Conservation (phyloP, 2,113 vertebrate genomes). For the Chaetodon auriga region DNA sequence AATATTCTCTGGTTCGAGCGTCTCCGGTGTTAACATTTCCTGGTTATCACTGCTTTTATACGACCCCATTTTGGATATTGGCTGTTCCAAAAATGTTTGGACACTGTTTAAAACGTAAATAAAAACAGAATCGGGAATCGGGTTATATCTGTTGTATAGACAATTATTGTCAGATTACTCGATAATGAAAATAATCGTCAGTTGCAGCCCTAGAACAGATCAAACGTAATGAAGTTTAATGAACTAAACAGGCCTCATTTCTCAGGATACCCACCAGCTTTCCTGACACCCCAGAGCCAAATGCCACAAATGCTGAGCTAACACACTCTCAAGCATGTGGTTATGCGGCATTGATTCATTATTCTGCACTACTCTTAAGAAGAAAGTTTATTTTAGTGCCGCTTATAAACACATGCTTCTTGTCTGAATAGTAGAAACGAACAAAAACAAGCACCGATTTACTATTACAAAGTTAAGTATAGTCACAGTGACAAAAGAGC, state of each 20-base stretch:
- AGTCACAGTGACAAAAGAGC: neutral
- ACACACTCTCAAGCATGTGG: neutral
- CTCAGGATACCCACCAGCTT: slow-evolving; percentile 10
- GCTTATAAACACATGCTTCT: neutral
- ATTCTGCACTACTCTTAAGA: neutral
- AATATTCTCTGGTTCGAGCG: neutral
- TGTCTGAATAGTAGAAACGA: neutral
- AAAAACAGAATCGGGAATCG: no score
- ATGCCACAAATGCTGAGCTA: neutral
- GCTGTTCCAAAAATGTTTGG: no score
- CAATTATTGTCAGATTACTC: neutral
- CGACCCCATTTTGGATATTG: neutral
- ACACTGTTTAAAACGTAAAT: no score
- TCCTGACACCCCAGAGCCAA: neutral
- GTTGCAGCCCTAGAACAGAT: no score
- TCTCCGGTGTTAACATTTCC: neutral
- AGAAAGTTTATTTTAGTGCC: neutral
- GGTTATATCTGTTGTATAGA: no score
- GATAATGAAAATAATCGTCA: neutral
- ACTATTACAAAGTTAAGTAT: neutral
- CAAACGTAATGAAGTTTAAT: no score
- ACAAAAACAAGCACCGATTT: neutral
- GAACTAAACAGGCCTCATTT: neutral
- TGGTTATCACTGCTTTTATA: neutral
- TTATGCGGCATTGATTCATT: neutral